phyloP scores from a whole-genome alignment of 2,113 vertebrate species.

The Tetraodon nigroviridis region DNA sequence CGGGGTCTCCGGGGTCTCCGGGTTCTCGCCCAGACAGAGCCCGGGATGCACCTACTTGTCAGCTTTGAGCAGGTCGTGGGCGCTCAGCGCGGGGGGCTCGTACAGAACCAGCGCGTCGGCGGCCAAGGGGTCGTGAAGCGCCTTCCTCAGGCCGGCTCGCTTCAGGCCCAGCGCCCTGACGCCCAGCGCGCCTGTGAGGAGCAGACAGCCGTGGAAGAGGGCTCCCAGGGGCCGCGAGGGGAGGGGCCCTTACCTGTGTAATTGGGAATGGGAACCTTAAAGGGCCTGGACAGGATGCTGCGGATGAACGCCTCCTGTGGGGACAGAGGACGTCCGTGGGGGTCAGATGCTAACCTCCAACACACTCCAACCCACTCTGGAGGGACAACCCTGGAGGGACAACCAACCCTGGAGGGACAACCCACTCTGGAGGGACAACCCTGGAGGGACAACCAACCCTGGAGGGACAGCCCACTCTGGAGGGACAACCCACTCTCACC shows the following conservation, averaged over 20 bases:
- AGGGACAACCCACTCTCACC: too few relatives aligned
- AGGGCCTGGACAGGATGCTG: conserved; percentile 93
- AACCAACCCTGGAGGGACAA: too few relatives aligned
- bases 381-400: too few relatives aligned
- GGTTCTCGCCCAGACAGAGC: too few relatives aligned
- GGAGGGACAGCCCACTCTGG: too few relatives aligned
- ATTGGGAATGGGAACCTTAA: conserved; percentile 93
- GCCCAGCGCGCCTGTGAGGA: conserved; percentile 80
- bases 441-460: too few relatives aligned
- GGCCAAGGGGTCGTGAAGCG: conserved; percentile 91
- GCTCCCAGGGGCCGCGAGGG: too few relatives aligned
- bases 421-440: too few relatives aligned
- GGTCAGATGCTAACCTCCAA: too few relatives aligned
- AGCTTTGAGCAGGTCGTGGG: conserved; percentile 89
- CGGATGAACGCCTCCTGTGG: conserved; percentile 91
- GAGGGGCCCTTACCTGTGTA: conserved; percentile 95
- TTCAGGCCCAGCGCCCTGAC: conserved; percentile 85
- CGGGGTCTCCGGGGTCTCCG: too few relatives aligned
- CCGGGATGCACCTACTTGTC: conserved; percentile 84
- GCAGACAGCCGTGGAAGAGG: background rate
- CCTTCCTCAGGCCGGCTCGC: conserved; percentile 80
- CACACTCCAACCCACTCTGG: too few relatives aligned
- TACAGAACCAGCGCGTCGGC: conserved; percentile 91
- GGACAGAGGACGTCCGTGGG: background rate
- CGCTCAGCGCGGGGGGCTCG: conserved; percentile 80